Conservation (phyloP, 2,888 invertebrate genomes). For the Rotaria macrura region DNA sequence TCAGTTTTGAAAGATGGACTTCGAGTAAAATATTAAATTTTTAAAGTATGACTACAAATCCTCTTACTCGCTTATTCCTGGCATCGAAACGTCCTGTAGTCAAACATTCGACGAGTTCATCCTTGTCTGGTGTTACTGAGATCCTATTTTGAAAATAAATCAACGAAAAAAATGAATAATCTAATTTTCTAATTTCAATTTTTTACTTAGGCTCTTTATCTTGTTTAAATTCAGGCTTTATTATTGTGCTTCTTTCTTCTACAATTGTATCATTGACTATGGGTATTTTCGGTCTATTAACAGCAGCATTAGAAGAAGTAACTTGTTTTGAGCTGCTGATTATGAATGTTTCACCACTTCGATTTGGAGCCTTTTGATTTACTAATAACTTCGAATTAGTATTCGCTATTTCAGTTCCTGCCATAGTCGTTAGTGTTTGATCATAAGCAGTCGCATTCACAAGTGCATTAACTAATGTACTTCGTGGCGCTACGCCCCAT, state of each 20-base stretch:
- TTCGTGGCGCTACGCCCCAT: not conserved
- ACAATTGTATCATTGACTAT: not conserved
- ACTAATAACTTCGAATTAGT: not conserved
- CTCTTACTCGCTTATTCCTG: not conserved
- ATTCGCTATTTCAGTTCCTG: not conserved
- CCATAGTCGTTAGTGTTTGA: not conserved
- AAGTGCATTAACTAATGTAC: not conserved
- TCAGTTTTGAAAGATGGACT: too few species aligned
- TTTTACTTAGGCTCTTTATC: not conserved
- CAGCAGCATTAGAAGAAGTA: not conserved
- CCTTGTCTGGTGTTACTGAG: not conserved
- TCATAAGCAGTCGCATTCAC: not conserved
- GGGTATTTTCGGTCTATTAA: not conserved
- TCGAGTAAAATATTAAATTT: too few species aligned
- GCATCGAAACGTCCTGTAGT: not conserved
- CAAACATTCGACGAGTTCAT: not conserved
- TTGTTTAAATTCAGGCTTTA: not conserved
- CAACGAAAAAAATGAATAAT: not conserved
- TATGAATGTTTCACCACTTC: not conserved
- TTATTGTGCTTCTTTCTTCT: not conserved
- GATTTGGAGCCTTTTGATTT: not conserved
- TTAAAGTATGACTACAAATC: too few species aligned
- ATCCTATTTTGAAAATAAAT: not conserved
- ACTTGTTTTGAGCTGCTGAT: not conserved
- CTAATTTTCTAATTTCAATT: not conserved